Conservation (phyloP, 2,113 vertebrate species). For the Gavialis gangeticus region DNA sequence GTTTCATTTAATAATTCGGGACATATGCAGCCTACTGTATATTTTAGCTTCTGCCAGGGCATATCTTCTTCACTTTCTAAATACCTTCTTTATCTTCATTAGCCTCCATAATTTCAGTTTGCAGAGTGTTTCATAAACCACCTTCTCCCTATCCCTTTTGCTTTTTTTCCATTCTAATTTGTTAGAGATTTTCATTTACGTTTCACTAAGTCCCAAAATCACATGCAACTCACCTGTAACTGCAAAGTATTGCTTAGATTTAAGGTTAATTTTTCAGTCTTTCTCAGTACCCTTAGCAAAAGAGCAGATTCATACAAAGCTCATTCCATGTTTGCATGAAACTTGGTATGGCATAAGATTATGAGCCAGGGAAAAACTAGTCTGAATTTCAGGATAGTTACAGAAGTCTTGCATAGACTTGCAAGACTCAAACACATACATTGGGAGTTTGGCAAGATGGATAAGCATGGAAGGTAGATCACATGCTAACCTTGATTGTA, state of each 20-base stretch:
- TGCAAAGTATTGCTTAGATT: neutral
- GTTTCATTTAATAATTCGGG: neutral
- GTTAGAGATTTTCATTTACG: neutral
- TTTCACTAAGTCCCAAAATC: neutral
- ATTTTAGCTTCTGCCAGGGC: neutral
- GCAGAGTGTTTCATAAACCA: accelerated
- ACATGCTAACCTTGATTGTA: neutral
- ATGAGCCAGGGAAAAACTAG: neutral
- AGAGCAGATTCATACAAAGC: neutral
- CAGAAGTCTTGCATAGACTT: neutral
- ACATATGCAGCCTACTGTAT: neutral
- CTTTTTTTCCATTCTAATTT: neutral
- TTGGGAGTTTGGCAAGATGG: neutral
- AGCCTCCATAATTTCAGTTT: neutral
- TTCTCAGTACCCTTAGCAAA: neutral
- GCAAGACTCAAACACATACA: neutral
- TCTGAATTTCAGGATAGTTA: neutral
- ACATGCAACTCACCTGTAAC: neutral
- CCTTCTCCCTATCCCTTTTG: neutral
- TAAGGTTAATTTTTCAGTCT: neutral
- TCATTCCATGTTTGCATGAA: neutral
- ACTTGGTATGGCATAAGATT: neutral
- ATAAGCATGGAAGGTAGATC: neutral
- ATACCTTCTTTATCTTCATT: neutral
- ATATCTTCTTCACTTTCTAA: neutral